These are phyloP conservation scores for Euthynnus affinis DNA, from an alignment of 2,797 vertebrate species.

Conservation along the genomic window DNA sequence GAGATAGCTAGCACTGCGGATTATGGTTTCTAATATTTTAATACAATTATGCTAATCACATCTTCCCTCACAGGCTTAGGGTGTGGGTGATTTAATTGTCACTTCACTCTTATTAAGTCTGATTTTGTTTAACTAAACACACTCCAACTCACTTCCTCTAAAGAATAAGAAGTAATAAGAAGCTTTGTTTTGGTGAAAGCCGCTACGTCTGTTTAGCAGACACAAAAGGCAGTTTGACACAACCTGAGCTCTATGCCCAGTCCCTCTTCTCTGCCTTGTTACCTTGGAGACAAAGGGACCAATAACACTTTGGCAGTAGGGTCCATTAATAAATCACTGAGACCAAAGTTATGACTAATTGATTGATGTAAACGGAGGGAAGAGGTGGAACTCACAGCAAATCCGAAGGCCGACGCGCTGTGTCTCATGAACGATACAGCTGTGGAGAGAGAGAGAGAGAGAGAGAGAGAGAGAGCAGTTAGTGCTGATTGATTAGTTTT, in stretches of 20 bases:
- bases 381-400: constrained; percentile 93
- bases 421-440: constrained; percentile 98
- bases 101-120: constrained; percentile 23
- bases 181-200: neutral
- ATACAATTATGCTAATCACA: constrained; percentile 57
- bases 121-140: constrained; percentile 15
- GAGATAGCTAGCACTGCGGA: constrained; percentile 34
- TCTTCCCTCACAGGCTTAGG: constrained; percentile 16
- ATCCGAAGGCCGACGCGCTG: constrained; percentile 98
- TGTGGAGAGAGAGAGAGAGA: constrained; percentile 75
- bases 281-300: constrained; percentile 75
- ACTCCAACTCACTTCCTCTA: constrained; percentile 22
- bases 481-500: neutral
- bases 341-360: constrained; percentile 72
- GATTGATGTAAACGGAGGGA: constrained; percentile 67
- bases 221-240: constrained; percentile 37
- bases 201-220: constrained; percentile 17
- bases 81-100: constrained; percentile 41
- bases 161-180: constrained; percentile 8
- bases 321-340: constrained; percentile 70
- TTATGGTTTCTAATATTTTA: constrained; percentile 47
- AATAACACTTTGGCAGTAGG: constrained; percentile 50
- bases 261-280: constrained; percentile 63
- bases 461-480: constrained; percentile 25
- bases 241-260: constrained; percentile 10